phyloP scores from a whole-genome alignment of 2,888 invertebrate species.

The Blastobasis lacticolella region DNA sequence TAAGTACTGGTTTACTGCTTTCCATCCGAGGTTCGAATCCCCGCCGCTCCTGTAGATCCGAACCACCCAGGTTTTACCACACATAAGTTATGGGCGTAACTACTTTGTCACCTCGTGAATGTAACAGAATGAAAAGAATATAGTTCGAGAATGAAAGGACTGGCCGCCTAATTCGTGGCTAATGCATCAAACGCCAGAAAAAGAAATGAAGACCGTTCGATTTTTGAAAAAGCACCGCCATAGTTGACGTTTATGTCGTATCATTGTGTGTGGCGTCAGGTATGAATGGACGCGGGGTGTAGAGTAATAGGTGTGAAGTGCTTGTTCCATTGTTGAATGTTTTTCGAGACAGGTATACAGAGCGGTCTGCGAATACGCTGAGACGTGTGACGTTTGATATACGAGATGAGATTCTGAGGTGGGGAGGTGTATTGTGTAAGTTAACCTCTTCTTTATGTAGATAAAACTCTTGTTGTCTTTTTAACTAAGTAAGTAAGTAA shows the following conservation, averaged over 20 bases:
- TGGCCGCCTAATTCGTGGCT: slow-evolving; percentile 66
- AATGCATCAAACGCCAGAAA: slow-evolving; percentile 59
- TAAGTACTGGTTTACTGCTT: background rate
- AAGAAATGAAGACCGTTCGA: slow-evolving; percentile 52
- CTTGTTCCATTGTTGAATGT: slow-evolving; percentile 45
- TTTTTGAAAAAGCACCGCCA: slow-evolving; percentile 50
- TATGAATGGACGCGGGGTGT: slow-evolving; percentile 59
- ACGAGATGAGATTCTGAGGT: slow-evolving; percentile 3
- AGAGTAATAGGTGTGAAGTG: slow-evolving; percentile 72
- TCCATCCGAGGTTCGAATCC: background rate
- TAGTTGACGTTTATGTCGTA: slow-evolving; percentile 63
- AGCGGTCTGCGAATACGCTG: slow-evolving; percentile 35
- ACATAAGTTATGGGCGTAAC: slow-evolving; percentile 63
- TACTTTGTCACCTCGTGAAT: slow-evolving; percentile 62
- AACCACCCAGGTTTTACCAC: slow-evolving; percentile 65
- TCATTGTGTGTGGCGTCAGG: slow-evolving; percentile 67
- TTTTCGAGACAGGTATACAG: slow-evolving; percentile 48
- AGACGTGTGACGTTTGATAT: slow-evolving; percentile 28
- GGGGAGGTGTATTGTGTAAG: no score
- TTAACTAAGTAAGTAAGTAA: no score
- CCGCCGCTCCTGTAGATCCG: background rate
- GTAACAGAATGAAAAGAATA: slow-evolving; percentile 39
- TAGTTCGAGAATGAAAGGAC: slow-evolving; percentile 40
- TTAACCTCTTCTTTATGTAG: no score
- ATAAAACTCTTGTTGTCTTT: no score